phyloP scores from a whole-genome alignment of 2,888 invertebrate species.

The Reticulitermes lucifugus region DNA sequence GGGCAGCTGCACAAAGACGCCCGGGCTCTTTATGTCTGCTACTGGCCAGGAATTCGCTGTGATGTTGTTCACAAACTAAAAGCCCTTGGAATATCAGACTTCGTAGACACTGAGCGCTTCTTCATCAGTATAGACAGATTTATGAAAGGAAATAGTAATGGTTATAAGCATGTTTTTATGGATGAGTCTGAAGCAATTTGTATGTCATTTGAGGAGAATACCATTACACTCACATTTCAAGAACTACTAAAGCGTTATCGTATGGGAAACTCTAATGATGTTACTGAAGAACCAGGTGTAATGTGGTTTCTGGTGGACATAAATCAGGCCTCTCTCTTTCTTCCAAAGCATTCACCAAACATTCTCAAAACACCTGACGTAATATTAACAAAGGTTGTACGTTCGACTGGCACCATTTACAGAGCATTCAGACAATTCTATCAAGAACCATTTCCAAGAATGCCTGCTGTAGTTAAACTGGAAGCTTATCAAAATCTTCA shows the following conservation, averaged over 20 bases:
- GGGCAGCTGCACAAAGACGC: constrained; percentile 59
- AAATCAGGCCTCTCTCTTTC: constrained; percentile 61
- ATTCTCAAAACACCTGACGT: constrained; percentile 59
- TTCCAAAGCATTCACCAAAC: constrained; percentile 60
- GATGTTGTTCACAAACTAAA: constrained; percentile 19
- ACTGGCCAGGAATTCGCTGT: constrained; percentile 62
- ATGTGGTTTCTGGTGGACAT: constrained; percentile 63
- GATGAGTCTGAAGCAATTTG: constrained; percentile 62
- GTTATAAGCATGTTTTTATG: constrained; percentile 62
- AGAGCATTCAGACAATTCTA: constrained; percentile 60
- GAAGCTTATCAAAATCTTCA: constrained; percentile 56
- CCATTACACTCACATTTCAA: constrained; percentile 58
- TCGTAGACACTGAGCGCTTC: constrained; percentile 59
- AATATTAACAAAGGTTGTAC: constrained; percentile 60
- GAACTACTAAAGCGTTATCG: constrained; percentile 53
- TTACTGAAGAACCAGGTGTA: constrained; percentile 58
- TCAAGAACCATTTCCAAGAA: constrained; percentile 57
- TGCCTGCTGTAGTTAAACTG: constrained; percentile 53
- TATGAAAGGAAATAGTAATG: constrained; percentile 57
- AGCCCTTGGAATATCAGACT: not conserved
- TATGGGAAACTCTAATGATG: constrained; percentile 40
- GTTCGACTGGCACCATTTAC: constrained; percentile 60
- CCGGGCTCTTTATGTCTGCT: constrained; percentile 61
- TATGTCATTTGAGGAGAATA: constrained; percentile 59
- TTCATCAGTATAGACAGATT: constrained; percentile 59